Conservation (phyloP, 2,113 vertebrate genomes). For the Sylvia atricapilla region DNA sequence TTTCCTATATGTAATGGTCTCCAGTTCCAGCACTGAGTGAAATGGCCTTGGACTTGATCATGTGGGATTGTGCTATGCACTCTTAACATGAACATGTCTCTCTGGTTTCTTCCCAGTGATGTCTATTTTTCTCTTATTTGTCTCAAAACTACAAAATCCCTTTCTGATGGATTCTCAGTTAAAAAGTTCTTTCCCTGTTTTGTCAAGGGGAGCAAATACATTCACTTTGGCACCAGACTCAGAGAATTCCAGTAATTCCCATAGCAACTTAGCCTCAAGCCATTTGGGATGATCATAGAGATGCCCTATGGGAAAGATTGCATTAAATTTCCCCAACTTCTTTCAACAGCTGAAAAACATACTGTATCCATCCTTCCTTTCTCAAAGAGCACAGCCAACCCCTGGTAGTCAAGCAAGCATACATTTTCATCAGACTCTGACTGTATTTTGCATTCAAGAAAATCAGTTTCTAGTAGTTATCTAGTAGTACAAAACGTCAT, state of each 20-base stretch:
- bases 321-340: background rate
- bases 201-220: background rate
- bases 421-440: background rate
- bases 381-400: background rate
- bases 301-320: background rate
- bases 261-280: background rate
- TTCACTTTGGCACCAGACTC: background rate
- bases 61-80: background rate
- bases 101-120: background rate
- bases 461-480: background rate
- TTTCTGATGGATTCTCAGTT: conserved; percentile 1
- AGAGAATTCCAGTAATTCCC: background rate
- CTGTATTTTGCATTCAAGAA: background rate
- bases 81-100: background rate
- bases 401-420: background rate
- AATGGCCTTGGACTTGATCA: background rate
- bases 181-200: background rate
- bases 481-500: background rate
- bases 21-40: background rate
- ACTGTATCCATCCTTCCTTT: background rate
- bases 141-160: background rate
- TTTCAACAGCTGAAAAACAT: background rate
- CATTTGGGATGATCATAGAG: background rate
- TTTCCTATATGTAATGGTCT: conserved; percentile 23
- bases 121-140: background rate